phyloP scores from a whole-genome alignment of 2,113 vertebrate genomes.

The Lucifuga dentata region DNA sequence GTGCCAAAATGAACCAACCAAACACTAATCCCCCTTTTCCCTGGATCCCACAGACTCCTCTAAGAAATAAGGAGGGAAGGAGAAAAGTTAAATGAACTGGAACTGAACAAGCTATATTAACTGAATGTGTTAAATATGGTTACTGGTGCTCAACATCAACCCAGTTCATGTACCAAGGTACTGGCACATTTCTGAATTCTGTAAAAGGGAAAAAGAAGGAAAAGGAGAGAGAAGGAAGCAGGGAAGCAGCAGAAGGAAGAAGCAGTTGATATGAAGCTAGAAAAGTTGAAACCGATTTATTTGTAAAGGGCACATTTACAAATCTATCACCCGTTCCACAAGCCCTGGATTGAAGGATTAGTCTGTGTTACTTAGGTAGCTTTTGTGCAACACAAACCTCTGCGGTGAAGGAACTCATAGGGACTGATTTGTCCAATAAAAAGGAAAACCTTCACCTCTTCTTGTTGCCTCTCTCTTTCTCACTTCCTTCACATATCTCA shows the following conservation, averaged over 20 bases:
- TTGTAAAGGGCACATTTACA: constrained; percentile 92
- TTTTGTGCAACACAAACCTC: constrained; percentile 86
- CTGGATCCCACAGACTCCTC: constrained; percentile 56
- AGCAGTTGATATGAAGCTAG: constrained; percentile 39
- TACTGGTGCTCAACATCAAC: constrained; percentile 24
- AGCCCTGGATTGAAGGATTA: constrained; percentile 89
- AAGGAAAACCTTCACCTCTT: constrained; percentile 47
- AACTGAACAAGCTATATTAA: constrained; percentile 49
- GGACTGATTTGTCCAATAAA: constrained; percentile 78
- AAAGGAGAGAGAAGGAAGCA: neutral
- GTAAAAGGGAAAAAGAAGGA: neutral
- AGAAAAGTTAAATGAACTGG: constrained; percentile 45
- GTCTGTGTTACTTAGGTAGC: constrained; percentile 85
- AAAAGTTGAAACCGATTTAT: constrained; percentile 87
- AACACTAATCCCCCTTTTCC: constrained; percentile 67
- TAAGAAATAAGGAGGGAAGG: constrained; percentile 12
- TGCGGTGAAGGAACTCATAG: constrained; percentile 78
- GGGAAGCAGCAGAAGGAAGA: neutral
- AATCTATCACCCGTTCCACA: constrained; percentile 88
- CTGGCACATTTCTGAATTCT: constrained; percentile 8
- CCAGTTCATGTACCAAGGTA: constrained; percentile 9
- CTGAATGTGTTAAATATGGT: constrained; percentile 51
- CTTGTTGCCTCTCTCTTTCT: neutral
- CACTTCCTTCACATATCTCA: neutral
- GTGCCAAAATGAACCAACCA: constrained; percentile 67